Evolutionary conservation across 2,797 vertebrate species (phyloP), one percentile per base, ranked within the genome.

Genomic region (Pseudochromis fuscus): DNA sequence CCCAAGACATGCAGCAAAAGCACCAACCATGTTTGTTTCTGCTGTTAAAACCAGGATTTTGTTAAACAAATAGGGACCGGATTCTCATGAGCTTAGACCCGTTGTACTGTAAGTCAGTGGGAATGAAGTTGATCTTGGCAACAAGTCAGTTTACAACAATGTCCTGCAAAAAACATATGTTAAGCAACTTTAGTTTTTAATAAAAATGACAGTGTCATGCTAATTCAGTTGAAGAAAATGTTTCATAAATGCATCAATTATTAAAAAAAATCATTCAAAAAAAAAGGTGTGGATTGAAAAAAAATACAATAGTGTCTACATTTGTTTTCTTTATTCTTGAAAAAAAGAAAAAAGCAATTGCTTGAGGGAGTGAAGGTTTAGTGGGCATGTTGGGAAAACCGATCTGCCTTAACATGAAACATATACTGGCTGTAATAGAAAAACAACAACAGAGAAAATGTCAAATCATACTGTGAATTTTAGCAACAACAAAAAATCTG

Each of bases 381-480:
- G 25, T 57, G 55, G 33, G 49, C 9, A 55, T 50, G 46, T 70
- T 49, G 25, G 21, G 56, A 68, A 75, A 70, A 42, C 19, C 49
- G 65, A 48, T 23, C 31, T 60, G 61, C 46, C 28, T 69, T 67
- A 44, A 53, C 21, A 81, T 77, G 62, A 55, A 60, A 75, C 58
- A 77, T 15, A 65, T 7, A 59, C 24, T 49, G 63, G 31, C 48
- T 38, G 48, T 65, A 67, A 77, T 33, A 79, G 49, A 79, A 76
- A 81, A 68, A 74, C 44, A 66, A 75, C 58, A 63, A 62, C 77
- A 83, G 68, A 77, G 61, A 76, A 50, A 50, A 52, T 15, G 10
- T 74, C 11, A 67, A 67, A 62, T 50, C 13, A 75, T 48, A 69
- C 58, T 27, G 49, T 77, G 72, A 86, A 56, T 49, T 49, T 66